These are phyloP conservation scores for Atethmia centrago DNA, from an alignment of 2,888 invertebrate species.

Conservation along the genomic window DNA sequence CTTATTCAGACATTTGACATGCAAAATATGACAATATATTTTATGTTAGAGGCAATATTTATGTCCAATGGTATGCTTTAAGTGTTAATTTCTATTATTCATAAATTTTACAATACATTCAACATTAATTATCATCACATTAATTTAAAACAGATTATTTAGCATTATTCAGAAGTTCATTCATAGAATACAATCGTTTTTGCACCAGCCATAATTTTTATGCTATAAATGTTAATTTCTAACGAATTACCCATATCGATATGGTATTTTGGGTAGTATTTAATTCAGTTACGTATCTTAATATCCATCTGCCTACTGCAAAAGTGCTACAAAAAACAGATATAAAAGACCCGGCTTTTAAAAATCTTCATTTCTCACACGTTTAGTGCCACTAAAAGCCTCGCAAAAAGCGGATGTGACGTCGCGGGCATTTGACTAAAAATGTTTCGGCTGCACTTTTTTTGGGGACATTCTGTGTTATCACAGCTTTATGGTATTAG, in stretches of 20 bases:
- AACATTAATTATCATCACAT: no score
- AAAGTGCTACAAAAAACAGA: not conserved
- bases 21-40: no score
- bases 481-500: not conserved
- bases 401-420: conserved; percentile 28
- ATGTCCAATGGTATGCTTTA: no score
- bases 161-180: no score
- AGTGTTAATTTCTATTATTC: no score
- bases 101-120: no score
- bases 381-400: conserved; percentile 42
- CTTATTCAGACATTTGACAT: no score
- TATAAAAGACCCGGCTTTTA: not conserved
- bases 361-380: conserved; percentile 24
- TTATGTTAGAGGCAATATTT: no score
- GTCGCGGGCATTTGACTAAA: not conserved
- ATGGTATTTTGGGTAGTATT: not conserved
- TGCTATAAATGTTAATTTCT: no score
- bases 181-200: no score
- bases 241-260: not conserved
- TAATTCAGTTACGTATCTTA: not conserved
- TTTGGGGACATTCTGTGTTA: not conserved
- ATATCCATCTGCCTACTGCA: not conserved
- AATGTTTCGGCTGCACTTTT: conserved; percentile 11
- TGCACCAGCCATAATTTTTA: no score
- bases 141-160: no score